These are phyloP conservation scores for Caenorhabditis imperialis DNA, from an alignment of 2,888 invertebrate genomes.

Conservation along the genomic window DNA sequence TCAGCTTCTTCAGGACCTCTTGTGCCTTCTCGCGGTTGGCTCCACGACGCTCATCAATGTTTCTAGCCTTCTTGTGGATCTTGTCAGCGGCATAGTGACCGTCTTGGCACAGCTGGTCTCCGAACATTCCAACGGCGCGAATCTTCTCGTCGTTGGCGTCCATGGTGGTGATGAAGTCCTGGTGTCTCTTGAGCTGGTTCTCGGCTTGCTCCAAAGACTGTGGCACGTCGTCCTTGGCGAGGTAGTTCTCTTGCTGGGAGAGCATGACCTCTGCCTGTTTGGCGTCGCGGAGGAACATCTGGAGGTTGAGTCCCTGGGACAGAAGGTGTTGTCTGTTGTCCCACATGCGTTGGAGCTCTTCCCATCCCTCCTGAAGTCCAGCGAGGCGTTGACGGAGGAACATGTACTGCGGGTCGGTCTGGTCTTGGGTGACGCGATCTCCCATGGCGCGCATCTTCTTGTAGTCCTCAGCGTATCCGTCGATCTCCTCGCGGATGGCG, in stretches of 20 bases:
- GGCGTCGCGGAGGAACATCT: slow-evolving; percentile 93
- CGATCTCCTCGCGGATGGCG: slow-evolving; percentile 98
- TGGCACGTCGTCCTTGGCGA: slow-evolving; percentile 90
- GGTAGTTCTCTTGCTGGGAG: slow-evolving; percentile 96
- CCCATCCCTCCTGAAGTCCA: slow-evolving; percentile 98
- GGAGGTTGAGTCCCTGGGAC: slow-evolving; percentile 91
- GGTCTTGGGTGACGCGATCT: slow-evolving; percentile 89
- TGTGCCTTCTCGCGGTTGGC: slow-evolving; percentile 91
- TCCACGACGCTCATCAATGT: slow-evolving; percentile 86
- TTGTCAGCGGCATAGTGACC: slow-evolving; percentile 96
- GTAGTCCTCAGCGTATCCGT: slow-evolving; percentile 96
- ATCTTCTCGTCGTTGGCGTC: slow-evolving; percentile 99
- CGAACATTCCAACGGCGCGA: slow-evolving; percentile 92
- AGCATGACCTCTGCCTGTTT: slow-evolving; percentile 94
- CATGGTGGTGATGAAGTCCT: slow-evolving; percentile 99
- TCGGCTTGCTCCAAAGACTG: slow-evolving; percentile 92
- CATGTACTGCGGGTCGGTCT: slow-evolving; percentile 98
- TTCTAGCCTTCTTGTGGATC: slow-evolving; percentile 94
- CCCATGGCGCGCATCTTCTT: slow-evolving; percentile 99
- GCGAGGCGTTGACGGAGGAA: slow-evolving; percentile 96
- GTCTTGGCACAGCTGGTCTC: slow-evolving; percentile 90
- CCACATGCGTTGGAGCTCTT: slow-evolving; percentile 99
- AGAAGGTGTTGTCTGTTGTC: slow-evolving; percentile 95
- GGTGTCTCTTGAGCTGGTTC: slow-evolving; percentile 95
- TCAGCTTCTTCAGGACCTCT: slow-evolving; percentile 87